phyloP scores from a whole-genome alignment of 2,113 vertebrate genomes.

The Paralichthys olivaceus region DNA sequence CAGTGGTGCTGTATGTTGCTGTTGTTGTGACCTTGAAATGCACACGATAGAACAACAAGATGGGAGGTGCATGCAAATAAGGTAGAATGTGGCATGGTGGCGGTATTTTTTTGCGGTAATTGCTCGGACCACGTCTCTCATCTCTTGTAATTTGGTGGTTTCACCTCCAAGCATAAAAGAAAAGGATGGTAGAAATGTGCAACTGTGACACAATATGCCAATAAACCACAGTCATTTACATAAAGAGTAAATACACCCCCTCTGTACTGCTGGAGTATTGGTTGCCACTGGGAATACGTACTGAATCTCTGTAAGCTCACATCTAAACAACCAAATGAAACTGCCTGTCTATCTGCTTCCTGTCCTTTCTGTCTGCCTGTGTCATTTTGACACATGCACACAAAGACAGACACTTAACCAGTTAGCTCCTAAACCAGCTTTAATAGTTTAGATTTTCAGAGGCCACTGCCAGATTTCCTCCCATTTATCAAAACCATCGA shows the following conservation, averaged over 20 bases:
- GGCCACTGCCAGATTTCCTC: slow-evolving; percentile 45
- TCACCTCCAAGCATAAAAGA: slow-evolving; percentile 1
- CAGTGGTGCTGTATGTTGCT: background rate
- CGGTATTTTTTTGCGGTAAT: slow-evolving; percentile 17
- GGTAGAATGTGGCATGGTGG: background rate
- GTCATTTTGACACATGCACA: slow-evolving; percentile 7
- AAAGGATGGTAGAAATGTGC: slow-evolving; percentile 3
- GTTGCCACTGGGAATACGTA: background rate
- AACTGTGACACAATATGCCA: background rate
- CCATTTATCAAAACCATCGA: slow-evolving; percentile 68
- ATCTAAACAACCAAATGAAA: background rate
- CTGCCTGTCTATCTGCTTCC: background rate
- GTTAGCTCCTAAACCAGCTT: slow-evolving; percentile 48
- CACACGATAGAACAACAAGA: slow-evolving; percentile 3
- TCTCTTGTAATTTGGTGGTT: slow-evolving; percentile 23
- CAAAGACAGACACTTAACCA: slow-evolving; percentile 25
- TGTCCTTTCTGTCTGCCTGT: slow-evolving; percentile 9
- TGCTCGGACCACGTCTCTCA: background rate
- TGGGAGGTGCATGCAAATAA: slow-evolving; percentile 45
- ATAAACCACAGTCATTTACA: slow-evolving; percentile 27
- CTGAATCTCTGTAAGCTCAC: slow-evolving; percentile 1
- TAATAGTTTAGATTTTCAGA: slow-evolving; percentile 58
- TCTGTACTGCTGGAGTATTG: background rate
- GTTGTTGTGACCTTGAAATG: slow-evolving; percentile 51
- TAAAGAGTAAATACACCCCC: slow-evolving; percentile 12